Conservation (phyloP, 2,888 invertebrate genomes). For the Rotaria socialis region DNA sequence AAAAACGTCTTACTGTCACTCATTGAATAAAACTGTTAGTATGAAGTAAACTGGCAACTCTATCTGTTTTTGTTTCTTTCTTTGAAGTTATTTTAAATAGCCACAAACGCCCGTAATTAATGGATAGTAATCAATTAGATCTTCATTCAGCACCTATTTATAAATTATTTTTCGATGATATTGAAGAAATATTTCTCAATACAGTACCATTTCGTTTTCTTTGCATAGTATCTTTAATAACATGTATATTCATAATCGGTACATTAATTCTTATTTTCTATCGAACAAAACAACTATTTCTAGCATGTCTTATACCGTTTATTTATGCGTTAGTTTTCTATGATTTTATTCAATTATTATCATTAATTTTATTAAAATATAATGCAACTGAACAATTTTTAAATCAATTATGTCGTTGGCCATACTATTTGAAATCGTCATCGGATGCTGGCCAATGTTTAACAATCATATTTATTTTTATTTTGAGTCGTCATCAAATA, state of each 20-base stretch:
- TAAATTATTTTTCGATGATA: conserved; percentile 16
- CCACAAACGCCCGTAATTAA: not conserved
- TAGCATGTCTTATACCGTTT: conserved; percentile 59
- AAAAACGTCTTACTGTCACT: not conserved
- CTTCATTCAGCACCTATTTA: not conserved
- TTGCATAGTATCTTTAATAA: not conserved
- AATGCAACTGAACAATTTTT: conserved; percentile 5
- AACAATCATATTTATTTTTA: conserved; percentile 30
- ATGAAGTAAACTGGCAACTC: no score
- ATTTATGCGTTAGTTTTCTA: conserved; percentile 52
- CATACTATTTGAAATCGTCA: conserved; percentile 1
- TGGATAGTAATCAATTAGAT: not conserved
- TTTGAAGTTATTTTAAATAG: no score
- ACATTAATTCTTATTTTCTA: not conserved
- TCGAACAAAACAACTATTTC: not conserved
- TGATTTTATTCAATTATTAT: conserved; percentile 33
- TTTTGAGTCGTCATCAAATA: not conserved
- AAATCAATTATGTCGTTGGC: conserved; percentile 14
- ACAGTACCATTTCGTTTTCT: not conserved
- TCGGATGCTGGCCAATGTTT: not conserved
- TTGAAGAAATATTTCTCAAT: conserved; percentile 21
- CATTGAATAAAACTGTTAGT: no score
- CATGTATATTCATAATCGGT: not conserved
- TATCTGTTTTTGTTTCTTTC: no score
- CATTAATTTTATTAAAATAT: conserved; percentile 8